Evolutionary conservation across 2,113 vertebrate species (phyloP), one percentile per base, ranked within the genome.

Genomic region (Coreoperca whiteheadi): DNA sequence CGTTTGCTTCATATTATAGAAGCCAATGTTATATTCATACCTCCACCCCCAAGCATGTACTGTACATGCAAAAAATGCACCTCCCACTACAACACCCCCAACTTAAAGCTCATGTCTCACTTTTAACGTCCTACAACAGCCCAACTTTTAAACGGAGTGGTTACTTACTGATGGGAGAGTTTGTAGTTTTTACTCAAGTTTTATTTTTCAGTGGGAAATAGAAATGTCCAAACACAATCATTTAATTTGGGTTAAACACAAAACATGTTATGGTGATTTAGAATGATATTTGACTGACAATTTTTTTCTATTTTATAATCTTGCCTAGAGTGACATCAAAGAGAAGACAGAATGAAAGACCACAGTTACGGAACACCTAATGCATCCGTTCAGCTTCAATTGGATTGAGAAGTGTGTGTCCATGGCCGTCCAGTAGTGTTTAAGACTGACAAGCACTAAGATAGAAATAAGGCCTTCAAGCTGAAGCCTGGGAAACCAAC

Each of bases 401-500:
- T 54, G 10, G 28, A 60, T n/a, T 37, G 23, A 79, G 53, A 66
- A 9, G 37, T 66, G 23, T 37, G 53, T 74, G 72, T 69, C 69
- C 69, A 79, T 67, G 70, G 41, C 8, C 48, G 53, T 66, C 28
- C 21, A 6, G 16, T 25, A 39, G 39, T 41, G 48, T 67, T 63
- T n/a, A 69, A 81, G 60, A 50, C 15, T 61, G 81, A 77, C 78
- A 72, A 50, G 30, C 50, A 25, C 21, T n/a, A 1, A 73, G 51
- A 75, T 1, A 61, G 25, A 87, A 79, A 46, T 53, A 63, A 43
- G 34, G 46, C 50, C 30, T 72, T 78, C 37, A 60, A 69, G 48
- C 39, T 71, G 64, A 66, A 65, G 64, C 6, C 79, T 10, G 23
- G 39, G 46, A 64, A 83, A 77, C 25, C 16, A 41, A 57, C 51